These are phyloP conservation scores for Poecilia wingei DNA, from an alignment of 2,797 vertebrate species.

Conservation along the genomic window DNA sequence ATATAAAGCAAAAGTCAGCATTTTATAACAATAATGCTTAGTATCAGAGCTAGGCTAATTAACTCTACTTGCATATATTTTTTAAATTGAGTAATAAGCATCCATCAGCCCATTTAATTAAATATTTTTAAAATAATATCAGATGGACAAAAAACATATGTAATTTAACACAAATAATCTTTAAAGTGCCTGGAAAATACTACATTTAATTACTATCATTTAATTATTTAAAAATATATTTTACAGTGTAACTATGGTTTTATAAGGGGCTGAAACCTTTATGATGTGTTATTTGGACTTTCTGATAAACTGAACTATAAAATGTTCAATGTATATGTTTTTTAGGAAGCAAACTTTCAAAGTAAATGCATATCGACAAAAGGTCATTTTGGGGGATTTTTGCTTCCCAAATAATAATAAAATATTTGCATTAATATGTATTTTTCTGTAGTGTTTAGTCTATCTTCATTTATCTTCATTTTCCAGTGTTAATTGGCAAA, in stretches of 20 bases:
- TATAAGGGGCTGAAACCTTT: conserved; percentile 5
- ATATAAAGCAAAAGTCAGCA: too few relatives aligned
- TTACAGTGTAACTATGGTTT: background rate
- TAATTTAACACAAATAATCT: too few relatives aligned
- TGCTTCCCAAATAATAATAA: background rate
- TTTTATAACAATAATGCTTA: too few relatives aligned
- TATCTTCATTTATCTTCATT: conserved; percentile 13
- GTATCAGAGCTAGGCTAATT: too few relatives aligned
- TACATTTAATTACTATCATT: background rate
- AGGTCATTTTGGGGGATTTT: too few relatives aligned
- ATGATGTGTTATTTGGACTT: background rate
- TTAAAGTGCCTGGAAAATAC: too few relatives aligned
- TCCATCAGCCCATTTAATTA: too few relatives aligned
- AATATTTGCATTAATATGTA: background rate
- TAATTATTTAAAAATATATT: background rate
- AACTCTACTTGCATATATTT: too few relatives aligned
- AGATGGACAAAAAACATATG: too few relatives aligned
- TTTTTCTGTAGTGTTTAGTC: conserved; percentile 11
- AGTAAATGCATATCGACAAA: background rate
- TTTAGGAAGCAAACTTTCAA: background rate
- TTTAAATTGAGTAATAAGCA: too few relatives aligned
- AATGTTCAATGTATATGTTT: background rate
- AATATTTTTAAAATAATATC: too few relatives aligned
- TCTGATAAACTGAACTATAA: background rate
- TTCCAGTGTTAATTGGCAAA: conserved; percentile 15